Evolutionary conservation across 2,113 vertebrate genomes (phyloP).

Genomic region (Ia io): DNA sequence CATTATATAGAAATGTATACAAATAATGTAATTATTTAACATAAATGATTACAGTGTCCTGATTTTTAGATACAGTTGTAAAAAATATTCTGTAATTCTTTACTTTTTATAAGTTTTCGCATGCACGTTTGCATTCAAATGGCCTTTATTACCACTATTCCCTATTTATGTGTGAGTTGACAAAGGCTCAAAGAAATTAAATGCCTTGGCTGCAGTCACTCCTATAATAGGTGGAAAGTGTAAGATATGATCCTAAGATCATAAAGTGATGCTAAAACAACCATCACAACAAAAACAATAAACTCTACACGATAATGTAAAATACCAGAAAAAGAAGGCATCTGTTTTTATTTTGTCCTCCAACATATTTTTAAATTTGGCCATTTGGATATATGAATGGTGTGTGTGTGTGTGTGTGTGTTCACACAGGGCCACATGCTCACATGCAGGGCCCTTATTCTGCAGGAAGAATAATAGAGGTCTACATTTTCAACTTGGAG

Average conservation of each 20-base stretch:
- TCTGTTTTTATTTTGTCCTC: not conserved
- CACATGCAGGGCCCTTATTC: not conserved
- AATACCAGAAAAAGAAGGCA: not conserved
- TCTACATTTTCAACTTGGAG: not conserved
- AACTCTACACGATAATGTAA: not conserved
- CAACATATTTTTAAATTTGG: not conserved
- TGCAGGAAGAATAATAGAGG: not conserved
- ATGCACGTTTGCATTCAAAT: not conserved
- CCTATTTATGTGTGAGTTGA: not conserved
- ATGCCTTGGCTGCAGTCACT: not conserved
- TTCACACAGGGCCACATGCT: not conserved
- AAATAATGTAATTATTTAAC: not conserved
- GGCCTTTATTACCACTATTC: not conserved
- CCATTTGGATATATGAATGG: not conserved
- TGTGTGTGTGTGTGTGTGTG: too few species aligned
- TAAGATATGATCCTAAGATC: not conserved
- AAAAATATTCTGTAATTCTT: not conserved
- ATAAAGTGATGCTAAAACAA: not conserved
- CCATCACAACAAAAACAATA: not conserved
- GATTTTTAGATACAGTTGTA: not conserved
- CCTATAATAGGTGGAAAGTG: not conserved
- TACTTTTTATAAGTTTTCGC: not conserved
- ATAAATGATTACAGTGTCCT: not conserved
- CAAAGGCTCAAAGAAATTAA: slow-evolving; percentile 8
- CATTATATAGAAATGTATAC: not conserved